Conservation (phyloP, 2,797 vertebrate species). For the Salmo trutta region DNA sequence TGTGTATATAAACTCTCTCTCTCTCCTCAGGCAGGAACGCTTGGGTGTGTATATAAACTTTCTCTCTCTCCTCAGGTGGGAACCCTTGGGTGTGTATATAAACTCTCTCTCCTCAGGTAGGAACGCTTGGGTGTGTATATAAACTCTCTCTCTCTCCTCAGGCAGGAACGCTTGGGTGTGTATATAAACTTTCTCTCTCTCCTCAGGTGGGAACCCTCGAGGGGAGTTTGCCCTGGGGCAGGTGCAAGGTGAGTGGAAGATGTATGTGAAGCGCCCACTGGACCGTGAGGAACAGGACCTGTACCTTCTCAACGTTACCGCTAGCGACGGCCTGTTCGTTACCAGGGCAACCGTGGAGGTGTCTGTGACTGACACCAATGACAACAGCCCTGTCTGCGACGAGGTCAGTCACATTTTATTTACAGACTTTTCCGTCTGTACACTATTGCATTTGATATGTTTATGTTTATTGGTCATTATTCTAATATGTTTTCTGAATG, state of each 20-base stretch:
- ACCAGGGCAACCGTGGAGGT: constrained; percentile 89
- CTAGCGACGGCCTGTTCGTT: constrained; percentile 93
- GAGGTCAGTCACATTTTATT: constrained; percentile 76
- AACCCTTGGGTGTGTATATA: no score
- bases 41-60: no score
- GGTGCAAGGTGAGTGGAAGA: constrained; percentile 96
- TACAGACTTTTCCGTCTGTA: not conserved
- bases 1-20: no score
- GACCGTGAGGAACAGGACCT: constrained; percentile 89
- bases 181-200: not conserved
- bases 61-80: no score
- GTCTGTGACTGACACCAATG: constrained; percentile 88
- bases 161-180: no score
- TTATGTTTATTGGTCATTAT: no score
- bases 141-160: not conserved
- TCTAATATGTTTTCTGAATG: no score
- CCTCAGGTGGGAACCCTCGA: constrained; percentile 87
- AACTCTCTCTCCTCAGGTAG: no score
- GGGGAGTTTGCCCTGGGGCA: constrained; percentile 93
- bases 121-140: no score
- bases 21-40: no score
- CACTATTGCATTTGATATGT: not conserved
- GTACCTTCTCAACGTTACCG: constrained; percentile 91
- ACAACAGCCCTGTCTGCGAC: constrained; percentile 91
- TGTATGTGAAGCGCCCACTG: constrained; percentile 91